A percentile compares a stretch with the other conserved stretches of the same genome.
phyloP scores from a whole-genome alignment of 2,888 invertebrate species.

The Synanthedon tipuliformis region DNA sequence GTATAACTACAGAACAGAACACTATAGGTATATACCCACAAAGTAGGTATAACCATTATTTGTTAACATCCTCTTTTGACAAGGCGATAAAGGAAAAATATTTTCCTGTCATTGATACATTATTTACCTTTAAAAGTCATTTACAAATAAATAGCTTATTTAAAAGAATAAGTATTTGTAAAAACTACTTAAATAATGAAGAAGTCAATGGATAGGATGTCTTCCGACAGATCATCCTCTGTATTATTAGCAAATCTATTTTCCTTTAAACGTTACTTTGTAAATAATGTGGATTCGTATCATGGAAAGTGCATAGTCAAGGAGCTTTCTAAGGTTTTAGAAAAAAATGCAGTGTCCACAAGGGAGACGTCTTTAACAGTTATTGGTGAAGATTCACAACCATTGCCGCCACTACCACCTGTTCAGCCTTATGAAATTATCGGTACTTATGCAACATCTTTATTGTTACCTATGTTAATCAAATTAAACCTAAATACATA shows the following conservation, averaged over 20 bases:
- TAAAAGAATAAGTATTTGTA: too few species aligned
- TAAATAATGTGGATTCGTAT: conserved; percentile 73
- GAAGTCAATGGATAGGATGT: conserved; percentile 22
- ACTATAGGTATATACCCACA: not conserved
- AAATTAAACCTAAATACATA: too few species aligned
- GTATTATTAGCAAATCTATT: conserved; percentile 27
- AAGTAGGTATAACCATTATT: not conserved
- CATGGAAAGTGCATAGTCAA: conserved; percentile 62
- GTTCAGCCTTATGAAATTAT: conserved; percentile 48
- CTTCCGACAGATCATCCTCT: conserved; percentile 26
- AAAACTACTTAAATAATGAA: conserved; percentile 7
- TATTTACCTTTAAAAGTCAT: too few species aligned
- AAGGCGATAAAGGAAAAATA: too few species aligned
- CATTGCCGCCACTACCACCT: conserved; percentile 21
- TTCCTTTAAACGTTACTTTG: conserved; percentile 65
- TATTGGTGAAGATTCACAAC: conserved; percentile 35
- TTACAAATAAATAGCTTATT: too few species aligned
- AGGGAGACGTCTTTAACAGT: conserved; percentile 26
- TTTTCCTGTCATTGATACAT: too few species aligned
- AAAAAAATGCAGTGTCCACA: conserved; percentile 23
- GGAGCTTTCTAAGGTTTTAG: conserved; percentile 36
- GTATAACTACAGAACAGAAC: too few species aligned
- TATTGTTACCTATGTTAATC: too few species aligned
- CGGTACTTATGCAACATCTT: conserved; percentile 20
- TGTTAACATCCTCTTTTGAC: too few species aligned